These are phyloP conservation scores for Aspiorhynchus laticeps DNA, from an alignment of 2,113 vertebrate genomes.

Conservation along the genomic window DNA sequence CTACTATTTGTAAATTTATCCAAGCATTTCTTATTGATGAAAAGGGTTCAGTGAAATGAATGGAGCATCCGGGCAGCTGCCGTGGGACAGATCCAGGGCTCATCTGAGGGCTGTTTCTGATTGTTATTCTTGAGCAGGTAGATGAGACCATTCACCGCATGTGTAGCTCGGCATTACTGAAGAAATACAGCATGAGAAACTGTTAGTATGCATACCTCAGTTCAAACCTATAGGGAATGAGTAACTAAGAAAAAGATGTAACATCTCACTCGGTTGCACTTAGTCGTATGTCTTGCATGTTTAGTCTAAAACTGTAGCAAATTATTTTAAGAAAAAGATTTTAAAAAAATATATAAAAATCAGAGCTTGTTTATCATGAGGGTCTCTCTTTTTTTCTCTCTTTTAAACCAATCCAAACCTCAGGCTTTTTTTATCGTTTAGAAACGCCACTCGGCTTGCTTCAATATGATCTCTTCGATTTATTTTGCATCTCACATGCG, in stretches of 20 bases:
- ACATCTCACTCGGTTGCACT: slow-evolving; percentile 96
- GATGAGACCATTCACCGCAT: slow-evolving; percentile 94
- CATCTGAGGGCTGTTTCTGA: slow-evolving; percentile 81
- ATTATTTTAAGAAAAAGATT: slow-evolving; percentile 69
- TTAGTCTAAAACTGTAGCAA: slow-evolving; percentile 93
- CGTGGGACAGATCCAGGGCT: slow-evolving; percentile 80
- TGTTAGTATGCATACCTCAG: slow-evolving; percentile 95
- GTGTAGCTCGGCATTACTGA: slow-evolving; percentile 95
- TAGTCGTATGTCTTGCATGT: slow-evolving; percentile 96
- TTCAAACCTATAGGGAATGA: slow-evolving; percentile 95
- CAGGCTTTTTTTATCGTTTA: slow-evolving; percentile 85
- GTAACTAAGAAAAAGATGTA: slow-evolving; percentile 79
- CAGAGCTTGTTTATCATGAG: slow-evolving; percentile 80
- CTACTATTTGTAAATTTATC: slow-evolving; percentile 71
- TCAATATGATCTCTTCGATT: slow-evolving; percentile 62
- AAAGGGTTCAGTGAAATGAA: slow-evolving; percentile 75
- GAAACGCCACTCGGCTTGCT: slow-evolving; percentile 76
- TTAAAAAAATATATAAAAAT: slow-evolving; percentile 70
- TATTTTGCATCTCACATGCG: slow-evolving; percentile 44
- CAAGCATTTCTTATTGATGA: slow-evolving; percentile 71
- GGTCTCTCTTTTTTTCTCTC: slow-evolving; percentile 69
- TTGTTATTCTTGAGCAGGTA: slow-evolving; percentile 84
- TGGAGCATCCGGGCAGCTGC: slow-evolving; percentile 85
- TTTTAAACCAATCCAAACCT: slow-evolving; percentile 90
- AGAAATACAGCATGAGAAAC: slow-evolving; percentile 95